Base-by-base conservation (phyloP, 2,888 invertebrate species). In the Ephialtes manifestator region DNA sequence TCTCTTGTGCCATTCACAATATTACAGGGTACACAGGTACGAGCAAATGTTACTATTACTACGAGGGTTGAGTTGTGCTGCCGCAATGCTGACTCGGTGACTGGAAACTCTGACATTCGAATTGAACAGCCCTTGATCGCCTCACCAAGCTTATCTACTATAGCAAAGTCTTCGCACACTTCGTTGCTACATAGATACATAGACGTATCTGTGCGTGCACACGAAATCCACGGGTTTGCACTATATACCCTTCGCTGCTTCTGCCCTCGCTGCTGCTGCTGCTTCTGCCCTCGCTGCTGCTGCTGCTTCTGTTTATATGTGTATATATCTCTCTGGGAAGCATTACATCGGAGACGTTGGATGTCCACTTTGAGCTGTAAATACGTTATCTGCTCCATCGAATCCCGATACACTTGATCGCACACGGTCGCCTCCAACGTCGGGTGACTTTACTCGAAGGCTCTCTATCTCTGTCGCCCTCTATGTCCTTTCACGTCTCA, bases 291-390 rank as follows among this genome's bases (percentile, higher is more conserved):
- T 8, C 4, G 20, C 75, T 63, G 55, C 13, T 55, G 18, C 35
- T 18, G 35, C 39, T 39, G 39, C 39, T 39, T 1, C 10, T 65
- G n/a, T 35, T 20, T 43, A 39, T 39, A 63, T 35, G 39, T 63
- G 18, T 63, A 63, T 11, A 20, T 39, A 39, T 39, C 8, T 48
- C 46, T 67, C 46, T 31, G 24, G 55, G 63, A 75, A 53, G 70
- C 77, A 67, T 72, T 51, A 51, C 58, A 46, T 72, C 58, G 60
- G 74, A 87, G 77, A 87, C 79, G 80, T 77, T 82, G 81, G 71
- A 79, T 77, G 85, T 87, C 85, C 89, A 88, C 89, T 90, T 90
- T 90, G 89, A 89, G 87, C 88, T 88, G 89, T 89, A 90, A 91
- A 89, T 89, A 88, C 87, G 89, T 91, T 90, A 89, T 89, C 89